Conservation (phyloP, 2,113 vertebrate species). For the Galeopterus variegatus region DNA sequence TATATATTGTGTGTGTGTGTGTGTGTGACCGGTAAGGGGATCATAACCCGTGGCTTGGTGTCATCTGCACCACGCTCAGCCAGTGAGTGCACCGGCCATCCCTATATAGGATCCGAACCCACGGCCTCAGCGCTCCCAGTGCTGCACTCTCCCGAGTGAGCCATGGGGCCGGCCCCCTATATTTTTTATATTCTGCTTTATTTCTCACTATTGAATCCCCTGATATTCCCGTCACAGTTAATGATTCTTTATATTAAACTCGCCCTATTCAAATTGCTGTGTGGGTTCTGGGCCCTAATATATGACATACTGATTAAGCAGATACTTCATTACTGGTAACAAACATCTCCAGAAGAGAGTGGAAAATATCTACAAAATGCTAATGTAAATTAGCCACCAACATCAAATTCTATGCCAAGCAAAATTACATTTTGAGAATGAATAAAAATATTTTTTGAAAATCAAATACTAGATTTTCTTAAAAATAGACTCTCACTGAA, state of each 20-base stretch:
- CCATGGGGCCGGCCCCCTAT: no score
- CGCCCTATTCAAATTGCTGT: neutral
- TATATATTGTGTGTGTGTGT: no score
- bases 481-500: neutral
- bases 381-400: conserved; percentile 45
- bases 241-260: neutral
- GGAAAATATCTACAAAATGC: conserved; percentile 3
- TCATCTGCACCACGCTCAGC: no score
- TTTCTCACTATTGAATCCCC: neutral
- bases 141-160: no score
- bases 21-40: no score
- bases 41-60: no score
- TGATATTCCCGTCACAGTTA: neutral
- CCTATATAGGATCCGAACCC: no score
- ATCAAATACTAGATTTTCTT: conserved; percentile 1
- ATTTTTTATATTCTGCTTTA: neutral
- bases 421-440: conserved; percentile 29
- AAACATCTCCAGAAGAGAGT: neutral
- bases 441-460: conserved; percentile 57
- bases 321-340: neutral
- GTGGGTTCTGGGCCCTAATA: neutral
- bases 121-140: no score
- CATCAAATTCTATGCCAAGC: neutral
- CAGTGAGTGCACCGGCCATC: no score
- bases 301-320: neutral